phyloP scores from a whole-genome alignment of 1,140 invertebrate species.

The Oedothorax gibbosus region DNA sequence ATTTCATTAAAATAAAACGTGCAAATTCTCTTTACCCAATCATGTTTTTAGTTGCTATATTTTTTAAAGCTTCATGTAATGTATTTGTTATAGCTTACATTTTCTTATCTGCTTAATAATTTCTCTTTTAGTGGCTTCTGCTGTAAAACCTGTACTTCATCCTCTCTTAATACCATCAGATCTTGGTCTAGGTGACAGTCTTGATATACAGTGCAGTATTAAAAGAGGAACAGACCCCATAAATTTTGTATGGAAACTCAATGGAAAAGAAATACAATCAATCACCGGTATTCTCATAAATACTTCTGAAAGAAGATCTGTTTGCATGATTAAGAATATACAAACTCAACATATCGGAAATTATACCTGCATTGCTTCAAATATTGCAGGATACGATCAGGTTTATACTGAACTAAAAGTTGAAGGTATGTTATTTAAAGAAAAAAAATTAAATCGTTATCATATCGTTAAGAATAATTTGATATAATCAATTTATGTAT shows the following conservation, averaged over 20 bases:
- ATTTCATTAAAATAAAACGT: no score
- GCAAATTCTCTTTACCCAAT: no score
- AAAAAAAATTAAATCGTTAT: no score
- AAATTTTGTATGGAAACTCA: constrained; percentile 35
- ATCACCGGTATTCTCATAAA: constrained; percentile 16
- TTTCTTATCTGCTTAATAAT: no score
- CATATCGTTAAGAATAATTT: no score
- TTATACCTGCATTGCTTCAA: constrained; percentile 47
- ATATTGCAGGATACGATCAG: constrained; percentile 46
- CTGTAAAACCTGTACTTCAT: constrained; percentile 31
- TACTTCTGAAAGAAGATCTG: constrained; percentile 40
- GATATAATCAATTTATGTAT: no score
- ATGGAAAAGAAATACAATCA: not conserved
- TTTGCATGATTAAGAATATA: constrained; percentile 38
- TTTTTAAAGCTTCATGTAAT: no score
- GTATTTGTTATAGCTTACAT: no score
- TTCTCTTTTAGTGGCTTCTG: not conserved
- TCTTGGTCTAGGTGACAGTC: constrained; percentile 31
- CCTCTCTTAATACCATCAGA: constrained; percentile 37
- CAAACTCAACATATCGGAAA: constrained; percentile 55
- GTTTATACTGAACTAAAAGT: constrained; percentile 62
- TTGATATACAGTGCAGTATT: constrained; percentile 46
- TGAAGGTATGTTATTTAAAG: constrained; percentile 47
- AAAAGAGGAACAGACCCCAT: constrained; percentile 36
- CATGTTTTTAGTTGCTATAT: no score